phyloP scores from a whole-genome alignment of 2,888 invertebrate genomes.

The Rutpela maculata region DNA sequence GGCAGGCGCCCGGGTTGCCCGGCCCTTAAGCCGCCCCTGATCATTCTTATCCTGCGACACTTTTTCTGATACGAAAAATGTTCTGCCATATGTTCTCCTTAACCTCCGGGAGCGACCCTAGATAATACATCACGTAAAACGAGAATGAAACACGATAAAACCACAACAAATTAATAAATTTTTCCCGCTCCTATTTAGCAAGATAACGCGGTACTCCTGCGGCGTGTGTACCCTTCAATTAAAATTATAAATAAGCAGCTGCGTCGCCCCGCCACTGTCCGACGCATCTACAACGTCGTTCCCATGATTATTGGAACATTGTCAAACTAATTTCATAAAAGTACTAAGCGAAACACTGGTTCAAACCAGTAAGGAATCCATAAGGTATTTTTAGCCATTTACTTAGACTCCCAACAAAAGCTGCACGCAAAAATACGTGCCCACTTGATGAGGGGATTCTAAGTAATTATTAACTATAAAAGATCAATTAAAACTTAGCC shows the following conservation, averaged over 20 bases:
- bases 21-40: too few relatives aligned
- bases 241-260: conserved; percentile 8
- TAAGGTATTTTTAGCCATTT: conserved; percentile 50
- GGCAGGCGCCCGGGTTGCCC: too few relatives aligned
- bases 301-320: conserved; percentile 52
- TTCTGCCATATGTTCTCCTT: neutral
- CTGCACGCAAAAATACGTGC: conserved; percentile 7
- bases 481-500: conserved; percentile 39
- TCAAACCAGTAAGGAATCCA: conserved; percentile 43
- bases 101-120: neutral
- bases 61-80: too few relatives aligned
- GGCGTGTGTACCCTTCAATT: neutral
- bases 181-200: neutral
- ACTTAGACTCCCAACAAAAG: conserved; percentile 40
- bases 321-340: conserved; percentile 53
- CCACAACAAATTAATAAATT: neutral
- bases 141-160: neutral
- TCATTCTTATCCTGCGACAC: too few relatives aligned
- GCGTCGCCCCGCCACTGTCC: neutral
- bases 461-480: conserved; percentile 19
- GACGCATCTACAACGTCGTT: conserved; percentile 6
- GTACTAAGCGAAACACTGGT: conserved; percentile 46
- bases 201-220: neutral
- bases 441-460: neutral
- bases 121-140: neutral